A percentile compares a stretch with the other conserved stretches of the same genome.
Evolutionary conservation across 1,140 invertebrate genomes (phyloP).

Genomic region (Cryptotermes secundus): DNA sequence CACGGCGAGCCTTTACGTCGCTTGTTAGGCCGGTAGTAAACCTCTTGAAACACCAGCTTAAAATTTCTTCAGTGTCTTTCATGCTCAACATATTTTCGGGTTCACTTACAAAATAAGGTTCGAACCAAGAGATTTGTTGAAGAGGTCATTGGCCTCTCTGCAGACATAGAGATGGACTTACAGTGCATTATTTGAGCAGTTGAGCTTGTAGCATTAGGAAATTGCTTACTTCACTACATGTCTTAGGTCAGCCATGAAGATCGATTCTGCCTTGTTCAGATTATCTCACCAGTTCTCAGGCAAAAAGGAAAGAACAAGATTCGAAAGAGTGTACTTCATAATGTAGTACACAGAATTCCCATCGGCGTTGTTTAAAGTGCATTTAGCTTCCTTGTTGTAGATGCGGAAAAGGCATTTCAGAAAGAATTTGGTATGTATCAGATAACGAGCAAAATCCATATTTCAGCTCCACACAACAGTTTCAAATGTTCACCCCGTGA

Average conservation of each 20-base stretch:
- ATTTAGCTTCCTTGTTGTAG: no score
- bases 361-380: no score
- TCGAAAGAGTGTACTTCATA: no score
- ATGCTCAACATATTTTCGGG: not conserved
- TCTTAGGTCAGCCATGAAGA: not conserved
- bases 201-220: not conserved
- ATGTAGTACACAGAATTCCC: no score
- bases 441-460: no score
- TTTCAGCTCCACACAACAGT: no score
- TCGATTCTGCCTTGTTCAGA: not conserved
- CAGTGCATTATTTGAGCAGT: not conserved
- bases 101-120: not conserved
- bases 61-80: not conserved
- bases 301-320: not conserved
- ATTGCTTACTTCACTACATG: not conserved
- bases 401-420: no score
- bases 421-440: no score
- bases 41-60: not conserved
- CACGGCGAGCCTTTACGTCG: no score
- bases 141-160: not conserved
- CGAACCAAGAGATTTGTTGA: not conserved
- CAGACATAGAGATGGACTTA: not conserved
- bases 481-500: no score
- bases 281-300: not conserved
- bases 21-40: not conserved